A percentile compares a stretch with the other conserved stretches of the same genome.
phyloP scores from a whole-genome alignment of 2,113 vertebrate genomes.

The Gnathonemus echidnorhynchus region DNA sequence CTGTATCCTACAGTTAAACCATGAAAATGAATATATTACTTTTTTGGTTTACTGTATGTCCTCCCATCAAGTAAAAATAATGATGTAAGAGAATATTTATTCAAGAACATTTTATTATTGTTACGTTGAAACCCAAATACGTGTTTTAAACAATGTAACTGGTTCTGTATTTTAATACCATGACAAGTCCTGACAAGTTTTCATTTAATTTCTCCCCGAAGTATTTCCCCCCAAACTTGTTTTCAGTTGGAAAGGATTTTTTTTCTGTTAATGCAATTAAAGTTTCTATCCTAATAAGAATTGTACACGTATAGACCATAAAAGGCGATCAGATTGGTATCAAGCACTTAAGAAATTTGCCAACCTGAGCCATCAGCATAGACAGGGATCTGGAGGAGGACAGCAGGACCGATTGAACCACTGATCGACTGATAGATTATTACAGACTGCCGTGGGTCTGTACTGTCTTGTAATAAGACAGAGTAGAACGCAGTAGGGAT shows the following conservation, averaged over 20 bases:
- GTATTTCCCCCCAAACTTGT: constrained; percentile 19
- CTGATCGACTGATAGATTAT: constrained; percentile 38
- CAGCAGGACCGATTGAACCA: constrained; percentile 32
- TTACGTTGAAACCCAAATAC: constrained; percentile 58
- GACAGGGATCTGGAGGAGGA: constrained; percentile 44
- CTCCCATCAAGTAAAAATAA: background rate
- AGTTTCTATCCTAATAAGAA: constrained; percentile 52
- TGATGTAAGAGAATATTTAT: constrained; percentile 29
- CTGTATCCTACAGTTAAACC: background rate
- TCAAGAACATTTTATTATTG: constrained; percentile 62
- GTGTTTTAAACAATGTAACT: constrained; percentile 63
- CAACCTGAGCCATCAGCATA: constrained; percentile 49
- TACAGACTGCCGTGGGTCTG: constrained; percentile 31
- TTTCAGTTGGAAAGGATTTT: constrained; percentile 14
- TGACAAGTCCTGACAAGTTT: constrained; percentile 51
- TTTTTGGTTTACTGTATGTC: background rate
- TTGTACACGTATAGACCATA: constrained; percentile 77
- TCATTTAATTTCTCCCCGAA: constrained; percentile 4
- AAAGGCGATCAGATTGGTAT: constrained; percentile 80
- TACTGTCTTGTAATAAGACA: constrained; percentile 45
- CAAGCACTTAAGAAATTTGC: constrained; percentile 71
- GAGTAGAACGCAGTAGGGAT: constrained; percentile 31
- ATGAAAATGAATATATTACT: background rate
- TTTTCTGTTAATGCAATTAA: constrained; percentile 48
- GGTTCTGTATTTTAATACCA: constrained; percentile 57